A percentile compares a stretch with the other conserved stretches of the same genome.
Conservation (phyloP, 1,140 invertebrate species). For the Dinoponera quadriceps region DNA sequence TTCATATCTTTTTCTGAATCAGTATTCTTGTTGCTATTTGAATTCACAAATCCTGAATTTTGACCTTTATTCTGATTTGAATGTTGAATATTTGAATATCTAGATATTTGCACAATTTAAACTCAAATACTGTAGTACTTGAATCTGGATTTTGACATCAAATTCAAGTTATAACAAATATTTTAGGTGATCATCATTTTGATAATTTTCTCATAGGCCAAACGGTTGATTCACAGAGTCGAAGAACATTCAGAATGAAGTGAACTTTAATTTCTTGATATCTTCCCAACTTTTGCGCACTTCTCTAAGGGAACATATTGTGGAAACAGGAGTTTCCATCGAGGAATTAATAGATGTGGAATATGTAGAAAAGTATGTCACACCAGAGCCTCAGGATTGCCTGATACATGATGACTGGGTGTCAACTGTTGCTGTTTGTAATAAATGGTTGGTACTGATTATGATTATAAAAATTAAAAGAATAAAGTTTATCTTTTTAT, state of each 20-base stretch:
- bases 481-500: neutral
- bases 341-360: constrained; percentile 95
- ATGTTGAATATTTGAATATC: too few species aligned
- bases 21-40: too few species aligned
- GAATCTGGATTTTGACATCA: too few species aligned
- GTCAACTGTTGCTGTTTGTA: constrained; percentile 90
- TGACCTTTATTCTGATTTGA: too few species aligned
- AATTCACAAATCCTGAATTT: too few species aligned
- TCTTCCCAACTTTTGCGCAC: constrained; percentile 92
- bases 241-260: constrained; percentile 82
- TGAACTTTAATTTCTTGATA: constrained; percentile 96
- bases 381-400: constrained; percentile 95
- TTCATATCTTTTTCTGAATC: too few species aligned
- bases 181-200: too few species aligned
- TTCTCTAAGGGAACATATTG: constrained; percentile 89
- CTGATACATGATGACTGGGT: constrained; percentile 98
- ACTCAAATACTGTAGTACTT: too few species aligned
- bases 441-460: constrained; percentile 88
- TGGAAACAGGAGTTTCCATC: constrained; percentile 89
- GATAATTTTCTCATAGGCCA: too few species aligned
- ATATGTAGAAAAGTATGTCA: constrained; percentile 94
- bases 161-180: too few species aligned
- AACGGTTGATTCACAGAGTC: constrained; percentile 70
- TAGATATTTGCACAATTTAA: too few species aligned
- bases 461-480: constrained; percentile 48